Evolutionary conservation across 2,797 vertebrate species (phyloP), one percentile per base, ranked within the genome.

Genomic region (Schizopygopsis malacanthus): DNA sequence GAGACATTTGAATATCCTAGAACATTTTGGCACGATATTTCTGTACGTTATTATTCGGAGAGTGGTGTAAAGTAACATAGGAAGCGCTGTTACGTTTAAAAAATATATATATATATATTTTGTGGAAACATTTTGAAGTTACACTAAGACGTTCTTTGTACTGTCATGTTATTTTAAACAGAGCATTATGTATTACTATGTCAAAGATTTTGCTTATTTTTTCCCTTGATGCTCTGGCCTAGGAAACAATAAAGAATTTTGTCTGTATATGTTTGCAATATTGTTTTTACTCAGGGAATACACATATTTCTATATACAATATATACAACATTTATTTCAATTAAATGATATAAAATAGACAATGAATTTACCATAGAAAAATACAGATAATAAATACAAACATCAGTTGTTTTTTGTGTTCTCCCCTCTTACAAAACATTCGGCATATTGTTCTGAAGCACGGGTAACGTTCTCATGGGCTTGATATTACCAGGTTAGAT

Each of bases 321-420:
- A 96, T 96, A 95, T 96, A 96, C 95, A 96, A 96, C 94, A 96
- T 96, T 96, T 96, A 96, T 95, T 96, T 94, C 93, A 95, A 95
- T 95, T 95, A 95, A 85, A 95, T 94, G 95, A 86, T 96, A 95
- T 96, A 96, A 96, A 96, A 96, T 96, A 96, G 94, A 95, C 94
- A 93, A 94, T 95, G 94, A 95, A 95, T 94, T 95, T 94, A 95
- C 95, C 95, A 95, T 96, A 95, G 95, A 96, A 96, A 96, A 96
- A 96, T 96, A 96, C 95, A 95, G 90, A 91, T 95, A 96, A 96
- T 96, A 96, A 96, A 96, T 96, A 96, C 94, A 95, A 96, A 95
- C 93, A 94, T 88, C 92, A 94, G 82, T 85, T 50, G 20, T 45
- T 79, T 78, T 93, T 93, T 95, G 93, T 93, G 94, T 95, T 95